Conservation (phyloP, 2,888 invertebrate species). For the Protula sp. region DNA sequence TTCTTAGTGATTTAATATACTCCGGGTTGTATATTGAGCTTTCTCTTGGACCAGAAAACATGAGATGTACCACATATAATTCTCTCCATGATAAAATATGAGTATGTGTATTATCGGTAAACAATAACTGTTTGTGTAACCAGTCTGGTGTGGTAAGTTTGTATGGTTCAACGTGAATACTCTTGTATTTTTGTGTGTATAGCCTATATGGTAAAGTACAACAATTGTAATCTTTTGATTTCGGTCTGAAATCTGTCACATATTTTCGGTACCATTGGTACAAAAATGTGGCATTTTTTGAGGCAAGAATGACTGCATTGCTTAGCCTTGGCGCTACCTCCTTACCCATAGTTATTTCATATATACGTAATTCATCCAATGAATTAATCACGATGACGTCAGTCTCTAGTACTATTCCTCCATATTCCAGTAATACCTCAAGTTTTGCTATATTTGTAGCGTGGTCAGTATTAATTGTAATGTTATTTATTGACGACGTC, state of each 20-base stretch:
- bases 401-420: slow-evolving; percentile 1
- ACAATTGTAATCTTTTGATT: background rate
- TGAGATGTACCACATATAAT: background rate
- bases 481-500: background rate
- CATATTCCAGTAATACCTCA: background rate
- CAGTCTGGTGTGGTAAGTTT: background rate
- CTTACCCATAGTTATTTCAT: background rate
- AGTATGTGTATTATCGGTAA: background rate
- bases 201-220: background rate
- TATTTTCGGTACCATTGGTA: background rate
- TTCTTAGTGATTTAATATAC: slow-evolving; percentile 1
- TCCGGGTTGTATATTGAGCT: background rate
- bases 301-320: background rate
- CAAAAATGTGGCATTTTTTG: background rate
- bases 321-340: background rate
- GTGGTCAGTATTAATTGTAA: background rate
- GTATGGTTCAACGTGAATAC: background rate
- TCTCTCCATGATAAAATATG: background rate
- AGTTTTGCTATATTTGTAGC: background rate
- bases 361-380: background rate
- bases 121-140: background rate
- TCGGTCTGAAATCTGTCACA: background rate
- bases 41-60: background rate
- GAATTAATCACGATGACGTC: background rate
- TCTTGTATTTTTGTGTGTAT: background rate